A percentile compares a stretch with the other conserved stretches of the same genome.
These are phyloP conservation scores for Tenodera sinensis DNA, from an alignment of 2,888 invertebrate species.

Conservation along the genomic window DNA sequence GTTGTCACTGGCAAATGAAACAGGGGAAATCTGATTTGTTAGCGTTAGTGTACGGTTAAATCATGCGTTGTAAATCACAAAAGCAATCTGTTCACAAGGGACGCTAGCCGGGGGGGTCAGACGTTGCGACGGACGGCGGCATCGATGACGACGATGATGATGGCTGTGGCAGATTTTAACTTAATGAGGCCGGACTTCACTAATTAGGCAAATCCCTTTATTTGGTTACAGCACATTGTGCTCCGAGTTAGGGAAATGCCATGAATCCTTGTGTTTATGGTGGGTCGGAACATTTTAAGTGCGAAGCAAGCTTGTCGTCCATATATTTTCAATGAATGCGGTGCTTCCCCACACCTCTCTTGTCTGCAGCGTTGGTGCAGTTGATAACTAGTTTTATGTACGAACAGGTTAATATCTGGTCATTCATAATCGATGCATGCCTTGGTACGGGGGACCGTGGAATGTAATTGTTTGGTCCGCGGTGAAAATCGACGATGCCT, in stretches of 20 bases:
- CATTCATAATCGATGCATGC: not conserved
- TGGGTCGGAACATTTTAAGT: not conserved
- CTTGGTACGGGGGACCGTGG: not conserved
- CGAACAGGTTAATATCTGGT: not conserved
- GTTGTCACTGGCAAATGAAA: not conserved
- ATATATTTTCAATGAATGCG: not conserved
- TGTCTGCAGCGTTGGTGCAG: not conserved
- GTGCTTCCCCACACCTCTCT: not conserved
- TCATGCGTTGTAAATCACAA: not conserved
- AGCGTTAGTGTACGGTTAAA: not conserved
- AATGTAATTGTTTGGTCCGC: conserved; percentile 3
- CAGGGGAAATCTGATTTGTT: not conserved
- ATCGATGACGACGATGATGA: not conserved
- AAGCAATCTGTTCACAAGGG: not conserved
- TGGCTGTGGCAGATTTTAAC: not conserved
- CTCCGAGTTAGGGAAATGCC: not conserved
- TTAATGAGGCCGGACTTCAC: not conserved
- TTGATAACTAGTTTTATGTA: not conserved
- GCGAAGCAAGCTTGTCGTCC: not conserved
- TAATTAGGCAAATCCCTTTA: conserved; percentile 10
- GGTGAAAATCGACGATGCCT: not conserved
- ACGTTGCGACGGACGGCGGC: not conserved
- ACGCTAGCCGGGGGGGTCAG: not conserved
- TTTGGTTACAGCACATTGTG: not conserved
- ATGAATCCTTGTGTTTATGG: not conserved